Base-by-base conservation (phyloP, 2,113 vertebrate genomes). In the Cebidichthys violaceus region DNA sequence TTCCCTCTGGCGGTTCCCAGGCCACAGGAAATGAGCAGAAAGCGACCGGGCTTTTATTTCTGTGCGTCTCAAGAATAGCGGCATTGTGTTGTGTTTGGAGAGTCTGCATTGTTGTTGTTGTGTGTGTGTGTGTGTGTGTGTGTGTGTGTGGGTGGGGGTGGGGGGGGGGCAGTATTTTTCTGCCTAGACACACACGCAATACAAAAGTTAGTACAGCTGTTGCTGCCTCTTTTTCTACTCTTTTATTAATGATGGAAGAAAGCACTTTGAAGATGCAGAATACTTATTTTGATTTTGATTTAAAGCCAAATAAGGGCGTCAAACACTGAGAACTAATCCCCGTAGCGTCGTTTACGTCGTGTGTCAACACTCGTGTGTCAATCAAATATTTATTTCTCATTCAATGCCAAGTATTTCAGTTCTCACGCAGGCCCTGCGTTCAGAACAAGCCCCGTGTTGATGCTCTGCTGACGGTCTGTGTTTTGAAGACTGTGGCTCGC, bases 31-130 rank as follows among this genome's bases (percentile, higher is more conserved):
- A 92, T 87, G 80, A 57, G 85, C 85, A 85, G 84, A 89, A 78
- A 89, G 86, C 67, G 62, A 84, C 76, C 64, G 15, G 77, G 79
- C 86, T 89, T 89, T 89, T 87, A 89, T 90, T 90, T 90, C 70
- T 85, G 89, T 84, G 81, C 13, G 76, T 89, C 90, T 91, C 84
- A 92, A 94, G 92, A 94, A 93, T 92, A 93, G 92, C 88, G 69
- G 90, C 92, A 94, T 94, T 94, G 93, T 94, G 86, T 90, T 79
- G 75, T 68, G 73, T 45, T 55, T 82, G 82, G 8, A 87, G 86
- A 87, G 86, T 71, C 70, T 57, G 78, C 78, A 92, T 93, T 93
- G 93, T 93, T n/a, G n/a, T n/a, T n/a, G n/a, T n/a, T n/a, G n/a
- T n/a, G n/a, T n/a, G n/a, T n/a, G n/a, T n/a, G n/a, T n/a, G n/a